Evolutionary conservation across 2,888 invertebrate species (phyloP), one percentile per base, ranked within the genome.

Genomic region (Tolmerus cingulatus): DNA sequence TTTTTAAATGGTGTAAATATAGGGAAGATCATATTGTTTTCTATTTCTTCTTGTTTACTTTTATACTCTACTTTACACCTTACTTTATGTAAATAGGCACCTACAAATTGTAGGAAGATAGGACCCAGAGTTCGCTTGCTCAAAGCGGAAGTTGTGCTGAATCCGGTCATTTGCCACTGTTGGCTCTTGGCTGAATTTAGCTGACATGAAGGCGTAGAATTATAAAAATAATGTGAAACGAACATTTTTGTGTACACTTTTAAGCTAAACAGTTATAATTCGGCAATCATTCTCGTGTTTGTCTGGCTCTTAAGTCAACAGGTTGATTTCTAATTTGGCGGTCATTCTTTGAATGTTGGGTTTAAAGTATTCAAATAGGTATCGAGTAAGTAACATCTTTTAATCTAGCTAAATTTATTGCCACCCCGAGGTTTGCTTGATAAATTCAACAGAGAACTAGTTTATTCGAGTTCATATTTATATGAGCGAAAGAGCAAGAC

Each of bases 1-100:
- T 66, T 82, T 82, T 82, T 82, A 82, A 82, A 82, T 82, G 37
- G 51, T 81, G 81, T 82, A 82, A 82, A 82, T 82, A 82, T 82
- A 82, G 66, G 66, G 82, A 55, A 57, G 27, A 46, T n/a, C 37
- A 66, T 46, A 82, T 82, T 82, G 82, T 82, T 82, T 57, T 57
- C 27, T 43, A 43, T 27, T 66, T 82, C 51, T 66, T 66, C 66
- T 66, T 82, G 82, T 82, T 82, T 81, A 81, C 51, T 81, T 51
- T 82, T 82, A 34, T 82, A 82, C 34, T 51, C 34, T 82, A 55
- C 34, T 82, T 82, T 82, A 82, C 51, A 57, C n/a, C 82, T 57
- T 57, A 82, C 57, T 19, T 82, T 66, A 37, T 82, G 82, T 82
- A 82, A 30, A 82, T 82, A 82, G 27, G 19, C 51, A 82, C 40